Base-by-base conservation (phyloP, 1,140 invertebrate genomes). In the Mycetomoellerius zeteki region DNA sequence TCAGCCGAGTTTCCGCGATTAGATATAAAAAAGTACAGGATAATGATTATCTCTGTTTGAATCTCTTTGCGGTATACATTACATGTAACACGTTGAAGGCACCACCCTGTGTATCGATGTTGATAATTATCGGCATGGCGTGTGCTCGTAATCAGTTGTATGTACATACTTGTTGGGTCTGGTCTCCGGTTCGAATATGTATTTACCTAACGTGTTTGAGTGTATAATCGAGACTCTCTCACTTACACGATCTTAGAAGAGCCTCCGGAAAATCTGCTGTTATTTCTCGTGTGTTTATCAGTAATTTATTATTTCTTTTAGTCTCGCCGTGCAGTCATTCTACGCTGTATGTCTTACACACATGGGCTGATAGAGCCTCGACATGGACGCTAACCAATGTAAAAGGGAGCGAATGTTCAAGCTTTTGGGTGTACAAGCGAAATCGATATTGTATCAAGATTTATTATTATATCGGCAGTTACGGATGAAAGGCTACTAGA, bases 101-200 rank as follows among this genome's bases (percentile, higher is more conserved):
- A 88, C 78, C 88, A 76, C 67, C 62, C 50, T 62, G 56, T 76
- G 77, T 77, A 89, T 88, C 90, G 62, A 89, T 89, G 88, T 80
- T 89, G 82, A 92, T 92, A 92, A 92, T 91, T 92, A 92, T 86
- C 86, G 56, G 30, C 14, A 43, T 77, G 69, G 43, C 12, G n/a
- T 56, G 19, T 56, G 52, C 50, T 30, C 50, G 50, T 47, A 21
- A 67, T 62, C 73, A 58, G 86, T 73, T 88, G 67, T 82, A 71
- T n/a, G 19, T 2, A 50, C 7, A n/a, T 30, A 54, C 37, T 19
- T 52, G 30, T 27, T 27, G 65, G 24, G 12, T 65, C n/a, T 27
- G 43, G 54, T 50, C 19, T 16, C 19, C 21, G 12, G 54, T 52
- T 76, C 1, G 24, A 33, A 10, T 84, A 87, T 84, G 77, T 82